Base-by-base conservation (phyloP, 1,140 invertebrate species). In the Drosophila yakuba region DNA sequence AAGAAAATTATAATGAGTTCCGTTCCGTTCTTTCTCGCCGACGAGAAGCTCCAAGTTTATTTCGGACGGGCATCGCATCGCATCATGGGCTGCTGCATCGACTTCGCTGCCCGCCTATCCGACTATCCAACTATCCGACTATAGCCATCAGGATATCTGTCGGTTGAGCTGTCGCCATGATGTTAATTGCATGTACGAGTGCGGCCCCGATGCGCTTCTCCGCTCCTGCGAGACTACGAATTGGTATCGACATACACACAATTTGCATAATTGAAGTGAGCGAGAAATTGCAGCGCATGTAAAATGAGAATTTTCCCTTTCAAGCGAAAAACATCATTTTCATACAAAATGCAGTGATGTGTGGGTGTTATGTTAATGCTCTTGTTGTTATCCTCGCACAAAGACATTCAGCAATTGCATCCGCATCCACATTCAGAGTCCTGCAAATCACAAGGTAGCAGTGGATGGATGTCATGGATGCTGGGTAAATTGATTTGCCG, bases 211-310 rank as follows among this genome's bases (percentile, higher is more conserved):
- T 79, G 71, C 55, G 83, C 62, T 64, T 86, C 86, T 76, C 74
- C 8, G 6, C 45, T 28, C 20, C 28, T 39, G 14, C 3, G 23
- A 14, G 23, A 35, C 57, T 86, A 79, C 62, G 84, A 83, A 86
- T 86, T 76, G 84, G 84, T 86, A 73, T 79, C 84, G 75, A 86
- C 83, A 83, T 83, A 88, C 84, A 89, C 63, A 89, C 84, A 79
- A 86, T 86, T 86, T 86, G 76, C 83, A 86, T 86, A 86, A 86
- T 86, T 86, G 83, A 86, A 86, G 83, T 80, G 83, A 83, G 84
- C 83, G 84, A 77, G 84, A 83, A 89, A 86, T 83, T 86, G 83
- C 83, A 86, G 83, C 20, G 76, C 83, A 89, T 89, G 59, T 86
- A 86, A 79, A 86, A 86, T 83, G 80, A 79, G 79, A 83, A 73